These are phyloP conservation scores for Cotesia vestalis DNA, from an alignment of 1,140 invertebrate genomes.

Conservation along the genomic window DNA sequence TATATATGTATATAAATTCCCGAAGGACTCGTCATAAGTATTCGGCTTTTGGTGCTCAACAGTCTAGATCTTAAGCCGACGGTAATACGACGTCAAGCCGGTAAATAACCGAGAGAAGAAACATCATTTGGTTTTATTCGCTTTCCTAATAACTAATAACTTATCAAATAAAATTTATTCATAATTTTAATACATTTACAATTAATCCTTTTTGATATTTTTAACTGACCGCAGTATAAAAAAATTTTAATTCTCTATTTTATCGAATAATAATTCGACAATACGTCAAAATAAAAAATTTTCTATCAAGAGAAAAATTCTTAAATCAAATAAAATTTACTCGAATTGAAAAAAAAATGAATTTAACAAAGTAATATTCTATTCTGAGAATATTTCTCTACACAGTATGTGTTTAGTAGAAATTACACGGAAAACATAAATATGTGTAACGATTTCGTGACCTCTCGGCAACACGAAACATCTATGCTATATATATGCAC, in stretches of 20 bases:
- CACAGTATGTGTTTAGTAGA: background rate
- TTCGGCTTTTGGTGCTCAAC: conserved; percentile 41
- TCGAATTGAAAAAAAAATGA: background rate
- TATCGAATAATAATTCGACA: background rate
- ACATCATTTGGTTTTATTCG: conserved; percentile 24
- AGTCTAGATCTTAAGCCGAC: conserved; percentile 51
- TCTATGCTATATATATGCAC: conserved; percentile 36
- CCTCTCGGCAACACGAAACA: conserved; percentile 51
- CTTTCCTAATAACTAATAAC: background rate
- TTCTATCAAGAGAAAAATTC: too few species aligned
- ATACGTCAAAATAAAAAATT: too few species aligned
- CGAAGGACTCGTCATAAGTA: conserved; percentile 14
- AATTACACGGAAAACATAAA: conserved; percentile 15
- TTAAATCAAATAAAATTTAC: background rate
- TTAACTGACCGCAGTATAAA: background rate
- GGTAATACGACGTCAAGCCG: conserved; percentile 51
- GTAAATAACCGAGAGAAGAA: conserved; percentile 49
- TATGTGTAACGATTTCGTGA: conserved; percentile 53
- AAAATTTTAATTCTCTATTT: background rate
- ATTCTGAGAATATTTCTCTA: background rate
- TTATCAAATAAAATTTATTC: background rate
- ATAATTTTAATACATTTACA: background rate
- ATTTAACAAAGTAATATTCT: too few species aligned
- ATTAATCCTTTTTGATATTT: background rate
- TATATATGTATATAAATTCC: background rate